phyloP scores from a whole-genome alignment of 2,888 invertebrate genomes.

The Drosophila kanekoi region DNA sequence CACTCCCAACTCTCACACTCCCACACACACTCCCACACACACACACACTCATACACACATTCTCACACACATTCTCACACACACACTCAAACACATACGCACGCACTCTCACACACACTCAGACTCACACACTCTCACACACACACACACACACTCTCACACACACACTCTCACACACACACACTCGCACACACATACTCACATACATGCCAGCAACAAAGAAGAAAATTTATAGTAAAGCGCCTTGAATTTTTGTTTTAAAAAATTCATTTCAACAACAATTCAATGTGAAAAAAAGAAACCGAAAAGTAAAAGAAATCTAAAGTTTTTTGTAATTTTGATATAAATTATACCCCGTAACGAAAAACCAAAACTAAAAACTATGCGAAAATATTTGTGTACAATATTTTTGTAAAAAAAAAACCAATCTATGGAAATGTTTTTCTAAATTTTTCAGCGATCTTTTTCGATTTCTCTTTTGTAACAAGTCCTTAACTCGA shows the following conservation, averaged over 20 bases:
- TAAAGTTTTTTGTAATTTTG: conserved; percentile 60
- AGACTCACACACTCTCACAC: too few species aligned
- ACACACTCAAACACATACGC: conserved; percentile 15
- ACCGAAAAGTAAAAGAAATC: conserved; percentile 16
- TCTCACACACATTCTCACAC: conserved; percentile 12
- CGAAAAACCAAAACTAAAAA: conserved; percentile 30
- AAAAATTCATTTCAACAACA: conserved; percentile 66
- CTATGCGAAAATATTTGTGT: conserved; percentile 48
- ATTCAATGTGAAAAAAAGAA: conserved; percentile 29
- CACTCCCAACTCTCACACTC: background rate
- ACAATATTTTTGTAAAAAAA: conserved; percentile 72
- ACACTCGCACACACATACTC: conserved; percentile 9
- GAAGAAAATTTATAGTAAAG: conserved; percentile 10
- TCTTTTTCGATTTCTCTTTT: conserved; percentile 40
- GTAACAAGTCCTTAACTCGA: conserved; percentile 36
- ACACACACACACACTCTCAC: conserved; percentile 4
- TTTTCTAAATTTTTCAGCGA: conserved; percentile 44
- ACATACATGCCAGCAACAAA: conserved; percentile 31
- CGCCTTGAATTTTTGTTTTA: conserved; percentile 79
- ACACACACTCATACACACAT: conserved; percentile 9
- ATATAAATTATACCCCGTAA: conserved; percentile 66
- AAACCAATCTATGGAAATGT: conserved; percentile 54
- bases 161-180: conserved; percentile 6
- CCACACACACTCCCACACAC: conserved; percentile 10
- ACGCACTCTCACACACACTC: too few species aligned